phyloP scores from a whole-genome alignment of 2,888 invertebrate genomes.

The Nephrotoma appendiculata region DNA sequence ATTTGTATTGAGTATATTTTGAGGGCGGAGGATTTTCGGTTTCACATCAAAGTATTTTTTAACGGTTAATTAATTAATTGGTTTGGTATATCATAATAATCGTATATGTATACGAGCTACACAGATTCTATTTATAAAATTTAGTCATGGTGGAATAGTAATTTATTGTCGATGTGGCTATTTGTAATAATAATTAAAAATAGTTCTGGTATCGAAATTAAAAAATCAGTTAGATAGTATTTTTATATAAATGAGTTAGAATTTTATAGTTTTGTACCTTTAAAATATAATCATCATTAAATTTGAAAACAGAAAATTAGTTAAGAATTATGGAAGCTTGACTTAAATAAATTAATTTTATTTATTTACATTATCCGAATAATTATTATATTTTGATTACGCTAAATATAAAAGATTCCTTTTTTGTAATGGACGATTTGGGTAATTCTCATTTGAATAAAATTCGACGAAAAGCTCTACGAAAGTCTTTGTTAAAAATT shows the following conservation, averaged over 20 bases:
- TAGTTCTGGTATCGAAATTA: neutral
- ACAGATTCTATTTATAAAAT: neutral
- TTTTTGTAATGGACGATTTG: neutral
- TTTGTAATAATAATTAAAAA: neutral
- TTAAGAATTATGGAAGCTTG: neutral
- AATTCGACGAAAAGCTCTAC: constrained; percentile 76
- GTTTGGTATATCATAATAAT: neutral
- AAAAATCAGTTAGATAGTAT: neutral
- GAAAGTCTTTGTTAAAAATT: constrained; percentile 86
- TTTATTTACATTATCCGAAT: neutral
- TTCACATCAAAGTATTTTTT: neutral
- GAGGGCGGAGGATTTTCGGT: neutral
- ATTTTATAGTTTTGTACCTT: neutral
- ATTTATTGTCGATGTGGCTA: neutral
- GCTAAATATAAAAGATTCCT: neutral
- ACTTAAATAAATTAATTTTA: neutral
- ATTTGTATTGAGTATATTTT: neutral
- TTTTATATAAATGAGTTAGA: neutral
- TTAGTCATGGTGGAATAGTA: neutral
- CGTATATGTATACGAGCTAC: neutral
- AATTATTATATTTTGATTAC: neutral
- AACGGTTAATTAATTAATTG: neutral
- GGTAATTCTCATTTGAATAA: constrained; percentile 45
- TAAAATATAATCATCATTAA: neutral
- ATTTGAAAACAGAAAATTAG: neutral